phyloP scores from a whole-genome alignment of 2,113 vertebrate genomes.

The Gadus macrocephalus region DNA sequence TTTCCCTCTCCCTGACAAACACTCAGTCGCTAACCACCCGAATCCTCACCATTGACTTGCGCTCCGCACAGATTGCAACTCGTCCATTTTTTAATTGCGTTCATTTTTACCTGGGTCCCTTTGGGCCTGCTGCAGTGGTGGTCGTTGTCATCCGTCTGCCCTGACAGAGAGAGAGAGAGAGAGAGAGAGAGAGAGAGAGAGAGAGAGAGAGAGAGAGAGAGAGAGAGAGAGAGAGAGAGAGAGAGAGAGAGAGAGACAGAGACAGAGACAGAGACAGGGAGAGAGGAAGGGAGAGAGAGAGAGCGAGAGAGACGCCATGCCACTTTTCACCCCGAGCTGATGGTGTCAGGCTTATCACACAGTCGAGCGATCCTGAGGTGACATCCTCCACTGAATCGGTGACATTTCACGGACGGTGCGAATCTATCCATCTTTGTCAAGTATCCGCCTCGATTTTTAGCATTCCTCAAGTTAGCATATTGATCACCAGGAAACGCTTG shows the following conservation, averaged over 20 bases:
- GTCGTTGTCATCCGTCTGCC: constrained; percentile 77
- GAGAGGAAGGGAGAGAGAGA: constrained; percentile 8
- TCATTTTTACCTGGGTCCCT: constrained; percentile 73
- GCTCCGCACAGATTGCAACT: constrained; percentile 69
- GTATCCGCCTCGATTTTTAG: constrained; percentile 68
- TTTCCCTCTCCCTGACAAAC: constrained; percentile 49
- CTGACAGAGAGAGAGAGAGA: constrained; percentile 58
- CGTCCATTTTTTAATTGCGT: constrained; percentile 79
- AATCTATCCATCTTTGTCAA: constrained; percentile 83
- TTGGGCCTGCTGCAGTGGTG: constrained; percentile 64
- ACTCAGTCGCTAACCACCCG: constrained; percentile 65
- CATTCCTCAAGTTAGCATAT: constrained; percentile 80
- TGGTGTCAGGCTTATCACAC: constrained; percentile 80
- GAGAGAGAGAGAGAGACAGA: constrained; percentile 48
- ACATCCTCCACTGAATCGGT: constrained; percentile 82
- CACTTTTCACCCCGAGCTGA: constrained; percentile 69
- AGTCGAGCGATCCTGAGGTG: constrained; percentile 75
- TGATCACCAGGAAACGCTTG: constrained; percentile 71
- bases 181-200: constrained; percentile 30
- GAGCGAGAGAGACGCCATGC: constrained; percentile 56
- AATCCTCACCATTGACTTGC: constrained; percentile 74
- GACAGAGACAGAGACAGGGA: constrained; percentile 8
- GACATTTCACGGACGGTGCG: constrained; percentile 82
- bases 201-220: constrained; percentile 41
- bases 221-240: constrained; percentile 26